Base-by-base conservation (phyloP, 37 sponge, comb jelly and placozoan genomes). In the Chondrilla cf. caribensis region DNA sequence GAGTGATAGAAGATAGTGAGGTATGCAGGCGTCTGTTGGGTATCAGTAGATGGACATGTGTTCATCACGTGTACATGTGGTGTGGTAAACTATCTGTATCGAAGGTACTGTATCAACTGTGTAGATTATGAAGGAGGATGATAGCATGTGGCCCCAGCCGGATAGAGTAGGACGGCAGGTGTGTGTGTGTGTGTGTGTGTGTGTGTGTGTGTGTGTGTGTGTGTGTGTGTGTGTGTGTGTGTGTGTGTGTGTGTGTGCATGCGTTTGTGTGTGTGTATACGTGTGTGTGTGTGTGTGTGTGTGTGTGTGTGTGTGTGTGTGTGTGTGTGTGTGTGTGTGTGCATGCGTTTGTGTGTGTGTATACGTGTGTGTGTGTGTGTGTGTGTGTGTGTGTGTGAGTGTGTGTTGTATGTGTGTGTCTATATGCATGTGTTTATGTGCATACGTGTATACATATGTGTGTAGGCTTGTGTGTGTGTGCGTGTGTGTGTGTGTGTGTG, bases 121-220 rank as follows among this genome's bases (percentile, higher is more conserved):
- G 75, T 59, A 96, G 91, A 86, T 96, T 11, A 86, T 94, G 89
- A 59, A 89, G 21, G 99, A 98, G 82, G 99, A 98, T 90, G 99
- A 98, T 82, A 92, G 85, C 60, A 51, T 96, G 76, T 98, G 99
- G 99, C 99, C 99, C 15, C 86, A 87, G 37, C 99, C 99, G 3
- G 99, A 98, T 79, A 62, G 96, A 44, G 89, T 98, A 21, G 98
- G 98, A 25, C 22, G 96, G 57, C 96, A 95, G 86, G 93, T 92
- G 17, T 26, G 84, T 79, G 51, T 47, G 51, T 47, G 51, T 47
- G 51, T 47, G 51, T 47, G 51, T 47, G 51, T 47, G 51, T 26
- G 35, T 22, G 35, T 38, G 39, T 75, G 43, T 75, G 43, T 75
- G 39, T 40, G 43, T 75, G 77, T 32, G 39, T 40, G 77, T 75